Evolutionary conservation across 2,797 vertebrate species (phyloP).

Genomic region (Fistularia commersonii): DNA sequence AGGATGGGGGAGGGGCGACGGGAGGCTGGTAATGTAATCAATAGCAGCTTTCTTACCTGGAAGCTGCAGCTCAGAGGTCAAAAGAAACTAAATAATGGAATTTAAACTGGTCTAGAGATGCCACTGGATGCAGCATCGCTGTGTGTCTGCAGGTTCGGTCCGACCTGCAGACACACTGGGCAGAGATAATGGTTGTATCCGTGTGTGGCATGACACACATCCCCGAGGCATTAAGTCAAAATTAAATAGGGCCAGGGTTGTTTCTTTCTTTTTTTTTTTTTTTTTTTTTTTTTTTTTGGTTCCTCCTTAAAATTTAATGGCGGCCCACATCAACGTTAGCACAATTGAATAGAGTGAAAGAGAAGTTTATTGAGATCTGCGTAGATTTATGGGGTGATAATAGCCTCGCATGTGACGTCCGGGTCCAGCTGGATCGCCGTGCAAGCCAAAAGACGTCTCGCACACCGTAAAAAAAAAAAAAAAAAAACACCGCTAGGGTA

Average conservation of each 20-base stretch:
- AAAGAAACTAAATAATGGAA: constrained; percentile 31
- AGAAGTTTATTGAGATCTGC: constrained; percentile 78
- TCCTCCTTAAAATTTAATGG: constrained; percentile 57
- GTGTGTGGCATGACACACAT: constrained; percentile 22
- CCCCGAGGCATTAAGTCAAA: constrained; percentile 30
- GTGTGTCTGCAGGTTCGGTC: too few species aligned
- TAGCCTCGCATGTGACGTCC: constrained; percentile 69
- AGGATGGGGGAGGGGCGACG: constrained; percentile 10
- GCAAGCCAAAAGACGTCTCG: constrained; percentile 70
- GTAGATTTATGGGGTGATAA: constrained; percentile 82
- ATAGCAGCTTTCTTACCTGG: constrained; percentile 52
- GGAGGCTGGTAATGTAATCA: constrained; percentile 58
- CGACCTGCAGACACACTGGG: too few species aligned
- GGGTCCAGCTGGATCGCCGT: constrained; percentile 63
- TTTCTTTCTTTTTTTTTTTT: background rate
- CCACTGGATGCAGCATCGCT: background rate
- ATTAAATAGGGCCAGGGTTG: constrained; percentile 18
- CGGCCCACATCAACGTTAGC: constrained; percentile 64
- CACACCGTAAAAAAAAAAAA: constrained; percentile 60
- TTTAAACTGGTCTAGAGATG: background rate
- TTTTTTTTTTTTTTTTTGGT: constrained; percentile 2
- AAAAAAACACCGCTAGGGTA: constrained; percentile 37
- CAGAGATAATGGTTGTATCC: constrained; percentile 22
- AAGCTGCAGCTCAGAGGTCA: constrained; percentile 37
- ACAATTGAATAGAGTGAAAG: constrained; percentile 62